These are phyloP conservation scores for Pseudomyrmex pallidus DNA, from an alignment of 1,140 invertebrate genomes.

Conservation along the genomic window DNA sequence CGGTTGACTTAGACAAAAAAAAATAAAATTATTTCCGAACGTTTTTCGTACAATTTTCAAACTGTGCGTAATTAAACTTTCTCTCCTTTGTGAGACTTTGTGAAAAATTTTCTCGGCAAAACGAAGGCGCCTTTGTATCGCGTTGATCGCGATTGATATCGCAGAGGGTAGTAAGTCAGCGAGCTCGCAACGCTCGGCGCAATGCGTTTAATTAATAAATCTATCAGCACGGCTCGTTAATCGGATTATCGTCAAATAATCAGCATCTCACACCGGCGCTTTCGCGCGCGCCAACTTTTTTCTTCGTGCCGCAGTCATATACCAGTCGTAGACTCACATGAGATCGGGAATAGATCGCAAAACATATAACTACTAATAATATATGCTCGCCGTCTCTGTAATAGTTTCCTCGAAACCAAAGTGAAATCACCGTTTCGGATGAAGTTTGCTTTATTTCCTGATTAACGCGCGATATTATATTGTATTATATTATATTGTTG, in stretches of 20 bases:
- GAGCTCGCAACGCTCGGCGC: slow-evolving; percentile 1
- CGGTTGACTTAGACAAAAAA: slow-evolving; percentile 7
- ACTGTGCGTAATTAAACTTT: slow-evolving; percentile 59
- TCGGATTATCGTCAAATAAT: slow-evolving; percentile 60
- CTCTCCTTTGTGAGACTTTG: slow-evolving; percentile 37
- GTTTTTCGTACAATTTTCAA: background rate
- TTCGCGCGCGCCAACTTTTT: slow-evolving; percentile 49
- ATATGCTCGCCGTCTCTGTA: background rate
- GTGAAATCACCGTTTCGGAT: background rate
- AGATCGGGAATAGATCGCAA: slow-evolving; percentile 20
- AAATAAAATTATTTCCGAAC: slow-evolving; percentile 50
- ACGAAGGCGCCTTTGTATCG: background rate
- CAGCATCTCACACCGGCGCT: slow-evolving; percentile 7
- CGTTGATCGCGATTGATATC: slow-evolving; percentile 52
- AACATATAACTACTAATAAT: background rate
- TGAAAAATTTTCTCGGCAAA: background rate
- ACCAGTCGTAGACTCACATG: slow-evolving; percentile 19
- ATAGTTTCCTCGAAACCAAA: background rate
- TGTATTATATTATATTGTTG: too few relatives aligned
- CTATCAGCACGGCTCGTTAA: slow-evolving; percentile 58
- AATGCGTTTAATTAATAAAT: slow-evolving; percentile 55
- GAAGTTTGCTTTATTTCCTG: background rate
- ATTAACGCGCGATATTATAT: too few relatives aligned
- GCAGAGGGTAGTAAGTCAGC: slow-evolving; percentile 19
- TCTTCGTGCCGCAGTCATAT: background rate